These are phyloP conservation scores for Diplodus sargus DNA, from an alignment of 2,797 vertebrate species.

Conservation along the genomic window DNA sequence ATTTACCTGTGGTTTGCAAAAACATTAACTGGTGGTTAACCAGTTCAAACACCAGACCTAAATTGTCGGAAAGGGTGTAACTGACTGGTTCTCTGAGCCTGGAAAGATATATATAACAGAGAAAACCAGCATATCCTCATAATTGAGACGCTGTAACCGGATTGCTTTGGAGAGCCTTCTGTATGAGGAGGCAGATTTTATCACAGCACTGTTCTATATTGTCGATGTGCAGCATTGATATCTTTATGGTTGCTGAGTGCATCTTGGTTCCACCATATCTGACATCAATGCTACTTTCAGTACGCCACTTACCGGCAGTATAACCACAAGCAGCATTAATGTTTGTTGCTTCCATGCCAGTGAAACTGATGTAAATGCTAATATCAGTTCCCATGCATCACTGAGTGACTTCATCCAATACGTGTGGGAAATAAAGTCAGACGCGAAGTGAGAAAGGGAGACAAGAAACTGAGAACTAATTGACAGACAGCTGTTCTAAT, in stretches of 20 bases:
- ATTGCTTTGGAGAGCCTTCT: neutral
- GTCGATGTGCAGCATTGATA: neutral
- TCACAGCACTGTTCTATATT: neutral
- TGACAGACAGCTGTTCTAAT: constrained; percentile 52
- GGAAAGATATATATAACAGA: neutral
- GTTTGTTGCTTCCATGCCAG: neutral
- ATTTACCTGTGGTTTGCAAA: too few species aligned
- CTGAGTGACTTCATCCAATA: neutral
- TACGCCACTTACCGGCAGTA: neutral
- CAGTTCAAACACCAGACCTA: too few species aligned
- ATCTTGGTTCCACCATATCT: neutral
- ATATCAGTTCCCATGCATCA: constrained; percentile 1
- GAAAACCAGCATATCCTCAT: neutral
- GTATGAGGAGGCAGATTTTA: neutral
- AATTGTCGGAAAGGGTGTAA: too few species aligned
- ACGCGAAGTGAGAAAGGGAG: constrained; percentile 1
- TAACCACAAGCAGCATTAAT: neutral
- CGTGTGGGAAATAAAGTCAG: constrained; percentile 10
- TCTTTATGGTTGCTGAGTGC: neutral
- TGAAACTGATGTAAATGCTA: constrained; percentile 1
- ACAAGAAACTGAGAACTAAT: constrained; percentile 36
- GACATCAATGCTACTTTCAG: neutral
- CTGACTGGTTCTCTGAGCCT: too few species aligned
- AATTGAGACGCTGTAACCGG: neutral
- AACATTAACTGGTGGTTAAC: too few species aligned